Evolutionary conservation across 92 coral and sea anemone genomes (phyloP).

Genomic region (Parazoanthus swiftii): DNA sequence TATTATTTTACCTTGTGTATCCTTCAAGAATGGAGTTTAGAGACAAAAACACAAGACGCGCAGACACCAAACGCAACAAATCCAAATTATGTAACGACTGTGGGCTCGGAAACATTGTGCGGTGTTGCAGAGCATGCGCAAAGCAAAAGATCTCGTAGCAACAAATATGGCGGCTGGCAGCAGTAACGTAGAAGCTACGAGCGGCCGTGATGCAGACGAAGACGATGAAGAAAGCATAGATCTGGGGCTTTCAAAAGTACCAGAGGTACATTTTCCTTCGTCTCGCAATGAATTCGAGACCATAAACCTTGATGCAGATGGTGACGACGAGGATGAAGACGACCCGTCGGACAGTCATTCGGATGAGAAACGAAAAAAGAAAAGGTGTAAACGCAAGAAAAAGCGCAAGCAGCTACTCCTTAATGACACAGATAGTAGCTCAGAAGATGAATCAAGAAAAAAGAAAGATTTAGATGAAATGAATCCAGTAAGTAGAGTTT

Average conservation of each 20-base stretch:
- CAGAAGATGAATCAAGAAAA: constrained; percentile 80
- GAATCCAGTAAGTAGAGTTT: constrained; percentile 71
- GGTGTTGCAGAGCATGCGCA: constrained; percentile 32
- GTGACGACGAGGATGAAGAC: constrained; percentile 86
- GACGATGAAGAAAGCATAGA: constrained; percentile 74
- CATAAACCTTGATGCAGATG: constrained; percentile 89
- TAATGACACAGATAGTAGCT: constrained; percentile 77
- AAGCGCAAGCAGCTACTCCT: constrained; percentile 62
- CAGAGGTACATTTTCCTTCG: constrained; percentile 54
- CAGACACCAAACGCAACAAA: constrained; percentile 27
- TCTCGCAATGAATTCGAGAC: constrained; percentile 79
- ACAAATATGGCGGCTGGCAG: constrained; percentile 78
- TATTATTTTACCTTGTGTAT: constrained; percentile 14
- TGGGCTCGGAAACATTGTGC: constrained; percentile 21
- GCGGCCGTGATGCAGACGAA: constrained; percentile 51
- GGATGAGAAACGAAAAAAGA: constrained; percentile 70
- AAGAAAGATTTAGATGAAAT: constrained; percentile 52
- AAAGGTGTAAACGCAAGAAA: constrained; percentile 79
- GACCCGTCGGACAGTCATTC: constrained; percentile 65
- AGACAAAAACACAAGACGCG: not conserved
- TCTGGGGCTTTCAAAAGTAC: constrained; percentile 64
- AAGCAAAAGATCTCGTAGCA: not conserved
- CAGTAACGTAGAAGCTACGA: constrained; percentile 44
- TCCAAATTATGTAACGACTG: constrained; percentile 39
- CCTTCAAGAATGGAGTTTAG: constrained; percentile 2